Evolutionary conservation across 2,888 invertebrate genomes (phyloP), one percentile per base, ranked within the genome.

Genomic region (Leucania comma): DNA sequence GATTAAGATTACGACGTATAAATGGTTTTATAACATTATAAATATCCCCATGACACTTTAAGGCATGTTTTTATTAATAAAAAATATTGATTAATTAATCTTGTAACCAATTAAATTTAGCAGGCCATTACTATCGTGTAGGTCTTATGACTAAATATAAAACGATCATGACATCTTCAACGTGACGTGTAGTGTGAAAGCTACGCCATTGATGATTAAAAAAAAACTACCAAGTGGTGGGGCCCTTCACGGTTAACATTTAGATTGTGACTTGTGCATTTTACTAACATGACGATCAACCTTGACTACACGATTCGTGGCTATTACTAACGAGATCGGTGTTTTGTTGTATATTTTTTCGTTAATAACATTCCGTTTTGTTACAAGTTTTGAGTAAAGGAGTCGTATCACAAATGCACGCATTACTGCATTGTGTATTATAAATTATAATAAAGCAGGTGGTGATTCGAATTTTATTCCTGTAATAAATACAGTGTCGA

Each of bases 231-330:
- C 6, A 65, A 32, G 26, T 76, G 38, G 38, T 17, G 58, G 22
- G 57, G 35, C 59, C 35, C 46, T 71, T 68, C 57, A 42, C 83
- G 86, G 86, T 80, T 86, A 84, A n/a, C 87, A 86, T 83, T 83
- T 85, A 82, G 78, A 81, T 72, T 85, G 78, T 82, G 80, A 84
- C 80, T 86, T 83, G 65, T 88, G 84, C 83, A 90, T 88, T 86
- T 90, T 88, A 87, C 89, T 91, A 85, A 79, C 78, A 59, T 78
- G 74, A 73, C 84, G 85, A 89, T 81, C 87, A 89, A 87, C 90
- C 90, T 91, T 89, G 90, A 83, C 81, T 80, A 78, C 72, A 72
- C 82, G 73, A 75, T 87, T 87, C 83, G 85, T 88, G 75, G 84
- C 84, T 84, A 53, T 58, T 86, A 86, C 83, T 87, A 88, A 90